Evolutionary conservation across 2,797 vertebrate species (phyloP).

Genomic region (Argyrosomus regius): DNA sequence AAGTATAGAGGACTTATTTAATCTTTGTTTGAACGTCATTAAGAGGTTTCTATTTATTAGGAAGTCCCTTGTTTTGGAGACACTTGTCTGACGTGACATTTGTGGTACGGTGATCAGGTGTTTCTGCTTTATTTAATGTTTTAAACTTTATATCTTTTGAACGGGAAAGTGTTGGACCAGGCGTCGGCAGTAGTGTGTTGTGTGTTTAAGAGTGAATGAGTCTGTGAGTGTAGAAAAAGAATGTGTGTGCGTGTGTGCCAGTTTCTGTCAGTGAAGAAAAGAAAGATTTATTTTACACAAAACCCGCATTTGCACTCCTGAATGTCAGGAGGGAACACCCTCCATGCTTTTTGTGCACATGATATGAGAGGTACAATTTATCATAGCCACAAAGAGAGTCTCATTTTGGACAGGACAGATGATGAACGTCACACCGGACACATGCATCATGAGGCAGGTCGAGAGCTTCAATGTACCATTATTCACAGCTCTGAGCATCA

Average conservation of each 20-base stretch:
- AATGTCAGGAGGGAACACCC: conserved; percentile 68
- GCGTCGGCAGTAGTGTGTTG: conserved; percentile 21
- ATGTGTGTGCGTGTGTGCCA: conserved; percentile 25
- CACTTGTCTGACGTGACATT: conserved; percentile 20
- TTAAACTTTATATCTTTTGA: conserved; percentile 52
- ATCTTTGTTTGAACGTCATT: conserved; percentile 35
- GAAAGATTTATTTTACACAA: conserved; percentile 70
- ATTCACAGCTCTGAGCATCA: conserved; percentile 70
- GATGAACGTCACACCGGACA: conserved; percentile 34
- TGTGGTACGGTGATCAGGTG: conserved; percentile 23
- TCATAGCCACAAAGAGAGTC: conserved; percentile 39
- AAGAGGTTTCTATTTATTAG: conserved; percentile 18
- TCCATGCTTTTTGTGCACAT: conserved; percentile 71
- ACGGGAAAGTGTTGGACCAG: conserved; percentile 39
- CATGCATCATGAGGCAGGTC: conserved; percentile 40
- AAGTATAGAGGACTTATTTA: conserved; percentile 13
- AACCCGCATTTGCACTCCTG: conserved; percentile 67
- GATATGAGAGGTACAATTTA: conserved; percentile 51
- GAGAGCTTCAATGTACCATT: conserved; percentile 61
- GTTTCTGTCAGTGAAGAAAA: conserved; percentile 63
- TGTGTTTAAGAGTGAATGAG: conserved; percentile 41
- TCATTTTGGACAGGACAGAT: conserved; percentile 34
- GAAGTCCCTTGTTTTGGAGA: conserved; percentile 1
- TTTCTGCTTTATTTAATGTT: conserved; percentile 52
- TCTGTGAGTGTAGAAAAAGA: conserved; percentile 15